Conservation (phyloP, 2,888 invertebrate species). For the Oligia latruncula region DNA sequence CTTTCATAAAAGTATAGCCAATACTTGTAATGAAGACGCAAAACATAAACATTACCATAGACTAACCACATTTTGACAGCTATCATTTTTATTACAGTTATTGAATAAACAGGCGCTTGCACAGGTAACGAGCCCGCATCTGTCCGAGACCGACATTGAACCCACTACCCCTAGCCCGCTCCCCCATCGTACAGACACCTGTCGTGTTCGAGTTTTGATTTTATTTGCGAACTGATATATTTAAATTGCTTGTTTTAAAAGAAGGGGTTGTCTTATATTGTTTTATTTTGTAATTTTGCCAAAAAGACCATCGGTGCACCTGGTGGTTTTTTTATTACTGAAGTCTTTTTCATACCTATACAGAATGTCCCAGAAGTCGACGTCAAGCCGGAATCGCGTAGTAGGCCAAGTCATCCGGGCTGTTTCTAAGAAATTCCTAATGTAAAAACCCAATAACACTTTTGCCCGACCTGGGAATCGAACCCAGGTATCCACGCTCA, state of each 20-base stretch:
- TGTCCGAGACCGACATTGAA: conserved; percentile 60
- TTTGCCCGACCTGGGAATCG: no score
- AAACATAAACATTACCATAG: conserved; percentile 29
- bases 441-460: no score
- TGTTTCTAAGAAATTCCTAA: no score
- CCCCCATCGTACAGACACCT: conserved; percentile 68
- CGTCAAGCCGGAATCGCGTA: no score
- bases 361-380: no score
- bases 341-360: no score
- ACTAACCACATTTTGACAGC: conserved; percentile 54
- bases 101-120: conserved; percentile 58
- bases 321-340: not conserved
- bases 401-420: no score
- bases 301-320: not conserved
- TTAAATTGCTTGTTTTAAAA: conserved; percentile 38
- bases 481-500: no score
- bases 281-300: conserved; percentile 14
- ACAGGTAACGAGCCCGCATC: conserved; percentile 65
- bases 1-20: not conserved
- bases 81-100: conserved; percentile 60
- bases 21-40: conserved; percentile 7
- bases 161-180: conserved; percentile 62
- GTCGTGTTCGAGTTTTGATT: conserved; percentile 71
- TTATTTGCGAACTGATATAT: conserved; percentile 66
- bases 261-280: conserved; percentile 7